phyloP scores from a whole-genome alignment of 2,113 vertebrate genomes.

The Scatophagus argus region DNA sequence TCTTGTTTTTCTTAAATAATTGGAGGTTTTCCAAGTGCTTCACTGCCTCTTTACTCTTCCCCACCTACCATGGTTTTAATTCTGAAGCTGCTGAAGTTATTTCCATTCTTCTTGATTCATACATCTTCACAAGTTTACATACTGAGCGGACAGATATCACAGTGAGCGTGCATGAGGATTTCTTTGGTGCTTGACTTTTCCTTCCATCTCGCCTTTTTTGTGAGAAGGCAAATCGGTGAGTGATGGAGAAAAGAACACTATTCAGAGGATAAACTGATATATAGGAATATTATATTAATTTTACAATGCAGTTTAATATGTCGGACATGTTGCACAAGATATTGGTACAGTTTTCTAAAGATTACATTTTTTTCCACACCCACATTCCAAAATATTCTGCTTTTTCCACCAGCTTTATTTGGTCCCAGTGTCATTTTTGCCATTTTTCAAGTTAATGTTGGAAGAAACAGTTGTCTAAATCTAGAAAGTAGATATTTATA shows the following conservation, averaged over 20 bases:
- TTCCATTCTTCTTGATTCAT: constrained; percentile 63
- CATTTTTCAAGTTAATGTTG: background rate
- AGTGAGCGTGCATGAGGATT: constrained; percentile 38
- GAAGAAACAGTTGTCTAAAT: background rate
- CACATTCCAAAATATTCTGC: too few relatives aligned
- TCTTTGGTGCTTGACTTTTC: constrained; percentile 63
- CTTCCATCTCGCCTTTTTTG: constrained; percentile 36
- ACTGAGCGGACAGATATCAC: constrained; percentile 45
- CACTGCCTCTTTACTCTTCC: constrained; percentile 61
- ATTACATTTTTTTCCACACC: too few relatives aligned
- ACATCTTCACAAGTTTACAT: constrained; percentile 53
- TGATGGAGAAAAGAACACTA: constrained; percentile 50
- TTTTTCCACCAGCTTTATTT: constrained; percentile 6
- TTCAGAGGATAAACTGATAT: constrained; percentile 48
- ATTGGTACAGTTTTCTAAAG: constrained; percentile 25
- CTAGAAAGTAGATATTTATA: background rate
- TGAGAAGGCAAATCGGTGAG: constrained; percentile 10
- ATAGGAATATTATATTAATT: constrained; percentile 48
- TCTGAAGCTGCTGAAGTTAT: constrained; percentile 79
- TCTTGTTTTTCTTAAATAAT: constrained; percentile 42
- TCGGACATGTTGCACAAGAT: constrained; percentile 27
- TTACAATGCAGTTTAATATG: constrained; percentile 20
- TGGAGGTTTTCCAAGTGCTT: constrained; percentile 70
- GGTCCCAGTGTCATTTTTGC: background rate
- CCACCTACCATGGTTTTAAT: constrained; percentile 68